A percentile compares a stretch with the other conserved stretches of the same genome.
Conservation (phyloP, 2,113 vertebrate species). For the Spilogale gracilis region DNA sequence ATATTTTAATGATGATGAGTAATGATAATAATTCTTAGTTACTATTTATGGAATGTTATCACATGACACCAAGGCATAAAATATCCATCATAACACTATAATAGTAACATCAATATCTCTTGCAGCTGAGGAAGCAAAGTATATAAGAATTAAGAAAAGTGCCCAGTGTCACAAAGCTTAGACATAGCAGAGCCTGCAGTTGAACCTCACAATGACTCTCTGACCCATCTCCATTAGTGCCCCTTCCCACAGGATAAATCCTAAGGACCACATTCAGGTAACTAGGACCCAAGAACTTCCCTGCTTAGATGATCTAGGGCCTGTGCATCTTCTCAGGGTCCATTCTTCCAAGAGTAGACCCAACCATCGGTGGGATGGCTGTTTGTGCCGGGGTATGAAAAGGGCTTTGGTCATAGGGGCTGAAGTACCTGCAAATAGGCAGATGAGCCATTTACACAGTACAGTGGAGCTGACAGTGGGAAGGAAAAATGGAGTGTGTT, state of each 20-base stretch:
- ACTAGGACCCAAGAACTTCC: background rate
- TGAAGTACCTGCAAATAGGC: accelerated
- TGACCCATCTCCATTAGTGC: background rate
- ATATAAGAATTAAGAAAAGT: background rate
- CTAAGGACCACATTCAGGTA: background rate
- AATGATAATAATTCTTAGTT: background rate
- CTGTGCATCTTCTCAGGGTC: background rate
- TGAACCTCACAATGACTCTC: background rate
- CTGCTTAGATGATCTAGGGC: too few species aligned
- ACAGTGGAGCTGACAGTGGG: accelerated
- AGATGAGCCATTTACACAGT: background rate
- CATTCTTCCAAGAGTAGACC: background rate
- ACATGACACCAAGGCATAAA: background rate
- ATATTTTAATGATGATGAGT: background rate
- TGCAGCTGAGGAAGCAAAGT: background rate
- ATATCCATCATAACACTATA: background rate
- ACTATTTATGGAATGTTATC: background rate
- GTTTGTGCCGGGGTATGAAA: background rate
- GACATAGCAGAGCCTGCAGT: background rate
- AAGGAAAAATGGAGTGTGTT: background rate
- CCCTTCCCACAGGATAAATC: background rate
- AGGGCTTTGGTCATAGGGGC: background rate
- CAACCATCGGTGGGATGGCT: too few species aligned
- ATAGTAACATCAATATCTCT: background rate
- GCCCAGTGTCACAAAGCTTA: background rate